Conservation (phyloP, 1,140 invertebrate species). For the Dendroctonus ponderosae region DNA sequence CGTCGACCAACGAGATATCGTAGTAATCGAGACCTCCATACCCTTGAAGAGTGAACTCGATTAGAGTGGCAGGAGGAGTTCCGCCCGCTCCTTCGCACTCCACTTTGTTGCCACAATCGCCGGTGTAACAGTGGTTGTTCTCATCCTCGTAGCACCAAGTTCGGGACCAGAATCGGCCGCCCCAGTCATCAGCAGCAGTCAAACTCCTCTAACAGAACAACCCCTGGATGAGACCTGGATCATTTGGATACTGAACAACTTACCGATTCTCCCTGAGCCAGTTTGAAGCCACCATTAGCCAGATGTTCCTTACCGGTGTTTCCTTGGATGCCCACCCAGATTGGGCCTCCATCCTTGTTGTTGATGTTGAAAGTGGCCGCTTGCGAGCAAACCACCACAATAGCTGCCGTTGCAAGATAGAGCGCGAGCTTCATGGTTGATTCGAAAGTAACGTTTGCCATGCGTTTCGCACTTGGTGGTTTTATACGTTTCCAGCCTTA, state of each 20-base stretch:
- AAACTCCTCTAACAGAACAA: slow-evolving; percentile 34
- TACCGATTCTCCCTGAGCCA: slow-evolving; percentile 41
- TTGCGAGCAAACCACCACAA: slow-evolving; percentile 22
- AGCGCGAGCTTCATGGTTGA: too few relatives aligned
- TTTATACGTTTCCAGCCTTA: too few relatives aligned
- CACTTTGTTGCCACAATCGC: slow-evolving; percentile 50
- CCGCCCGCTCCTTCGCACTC: slow-evolving; percentile 52
- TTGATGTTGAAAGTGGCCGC: slow-evolving; percentile 39
- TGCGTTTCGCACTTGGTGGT: too few relatives aligned
- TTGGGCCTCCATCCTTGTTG: slow-evolving; percentile 40
- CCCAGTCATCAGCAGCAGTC: slow-evolving; percentile 45
- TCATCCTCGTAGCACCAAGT: slow-evolving; percentile 49
- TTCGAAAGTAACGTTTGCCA: too few relatives aligned
- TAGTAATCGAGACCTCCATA: slow-evolving; percentile 49
- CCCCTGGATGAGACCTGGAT: neutral
- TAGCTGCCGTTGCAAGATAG: neutral
- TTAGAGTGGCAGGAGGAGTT: slow-evolving; percentile 52
- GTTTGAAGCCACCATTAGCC: slow-evolving; percentile 43
- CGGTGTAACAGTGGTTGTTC: slow-evolving; percentile 46
- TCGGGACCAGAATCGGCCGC: slow-evolving; percentile 51
- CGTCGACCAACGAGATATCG: slow-evolving; percentile 51
- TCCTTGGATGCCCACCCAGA: slow-evolving; percentile 45
- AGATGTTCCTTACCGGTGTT: slow-evolving; percentile 41
- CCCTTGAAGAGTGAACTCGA: slow-evolving; percentile 51
- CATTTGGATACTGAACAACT: slow-evolving; percentile 4